A percentile compares a stretch with the other conserved stretches of the same genome.
phyloP scores from a whole-genome alignment of 2,797 vertebrate genomes.

The Anguilla marmorata region DNA sequence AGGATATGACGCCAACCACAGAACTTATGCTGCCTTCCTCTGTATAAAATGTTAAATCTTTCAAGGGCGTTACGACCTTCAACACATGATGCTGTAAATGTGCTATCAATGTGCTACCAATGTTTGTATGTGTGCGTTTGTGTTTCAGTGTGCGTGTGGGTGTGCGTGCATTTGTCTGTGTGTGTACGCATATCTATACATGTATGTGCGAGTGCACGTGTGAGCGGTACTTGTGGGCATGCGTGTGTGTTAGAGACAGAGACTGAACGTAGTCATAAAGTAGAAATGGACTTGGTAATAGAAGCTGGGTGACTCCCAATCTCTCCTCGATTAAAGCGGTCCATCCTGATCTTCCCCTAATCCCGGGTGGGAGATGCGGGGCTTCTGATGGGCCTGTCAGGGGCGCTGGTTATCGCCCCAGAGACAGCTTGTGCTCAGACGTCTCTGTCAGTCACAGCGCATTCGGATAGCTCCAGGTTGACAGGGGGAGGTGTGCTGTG shows the following conservation, averaged over 20 bases:
- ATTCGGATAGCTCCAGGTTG: conserved; percentile 5
- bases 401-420: conserved; percentile 14
- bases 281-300: background rate
- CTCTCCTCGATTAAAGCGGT: conserved; percentile 5
- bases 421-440: conserved; percentile 35
- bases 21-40: background rate
- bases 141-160: background rate
- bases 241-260: background rate
- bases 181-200: background rate
- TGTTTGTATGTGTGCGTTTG: background rate
- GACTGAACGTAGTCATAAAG: conserved; percentile 2
- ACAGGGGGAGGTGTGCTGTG: background rate
- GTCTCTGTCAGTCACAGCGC: conserved; percentile 29
- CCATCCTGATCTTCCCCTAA: conserved; percentile 23
- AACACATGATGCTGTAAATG: background rate
- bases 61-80: background rate
- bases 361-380: conserved; percentile 30
- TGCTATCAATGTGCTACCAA: background rate
- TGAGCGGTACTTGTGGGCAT: background rate
- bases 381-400: conserved; percentile 33
- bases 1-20: background rate
- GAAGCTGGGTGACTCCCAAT: conserved; percentile 20
- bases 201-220: background rate
- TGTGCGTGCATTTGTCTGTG: background rate
- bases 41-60: background rate